Evolutionary conservation across 2,888 invertebrate species (phyloP), one percentile per base, ranked within the genome.

Genomic region (Cecidostiba fungosa): DNA sequence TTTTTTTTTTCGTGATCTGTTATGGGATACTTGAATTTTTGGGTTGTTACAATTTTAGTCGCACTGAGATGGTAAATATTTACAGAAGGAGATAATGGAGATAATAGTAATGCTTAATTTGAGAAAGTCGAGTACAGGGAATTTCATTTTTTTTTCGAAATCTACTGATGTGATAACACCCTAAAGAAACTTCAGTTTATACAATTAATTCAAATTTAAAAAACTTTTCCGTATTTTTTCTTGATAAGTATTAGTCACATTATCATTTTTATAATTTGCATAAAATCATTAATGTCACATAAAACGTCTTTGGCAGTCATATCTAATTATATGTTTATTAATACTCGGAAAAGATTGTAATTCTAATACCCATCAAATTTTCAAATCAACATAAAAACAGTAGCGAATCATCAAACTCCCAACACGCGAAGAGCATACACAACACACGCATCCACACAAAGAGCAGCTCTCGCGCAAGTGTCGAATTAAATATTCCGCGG

Each of bases 401-500:
- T 54, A 54, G 54, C 16, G 4, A 54, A 54, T 0, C 54, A 4
- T 3, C 19, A 54, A 54, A 54, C 43, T 54, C 19, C n/a, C 16
- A 4, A n/a, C n/a, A n/a, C 54, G n/a, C 54, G 3, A 4, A 54
- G 54, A 19, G 54, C n/a, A 54, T 54, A n/a, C 54, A 16, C 6
- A n/a, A n/a, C 54, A 54, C 6, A 50, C 50, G 19, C n/a, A n/a
- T 23, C 23, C 8, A 6, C 1, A 59, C 23, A 50, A 16, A 16
- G 50, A 50, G 10, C 59, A 8, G 23, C 59, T 8, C n/a, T 59
- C 59, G 23, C 23, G 16, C 50, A 39, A 32, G 16, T 29, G 66
- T 39, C n/a, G 43, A 54, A 47, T 54, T 73, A 32, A 62, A 62
- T 83, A 72, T 77, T 70, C 77, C 70, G 77, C 39, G 54, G 70